Evolutionary conservation across 2,113 vertebrate species (phyloP).

Genomic region (Gopherus flavomarginatus): DNA sequence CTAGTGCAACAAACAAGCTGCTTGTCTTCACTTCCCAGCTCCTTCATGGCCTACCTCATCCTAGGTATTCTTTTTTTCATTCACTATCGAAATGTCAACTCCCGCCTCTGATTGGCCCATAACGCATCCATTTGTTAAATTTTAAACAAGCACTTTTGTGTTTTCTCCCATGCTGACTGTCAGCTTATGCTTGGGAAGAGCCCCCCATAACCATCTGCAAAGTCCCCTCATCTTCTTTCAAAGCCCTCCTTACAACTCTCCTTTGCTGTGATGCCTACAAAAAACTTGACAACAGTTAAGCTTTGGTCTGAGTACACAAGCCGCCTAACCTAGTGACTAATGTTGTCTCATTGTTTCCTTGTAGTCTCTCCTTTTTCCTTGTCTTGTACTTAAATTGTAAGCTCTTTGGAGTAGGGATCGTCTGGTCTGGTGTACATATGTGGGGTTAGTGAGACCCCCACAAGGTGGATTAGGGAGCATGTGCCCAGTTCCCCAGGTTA

Average conservation of each 20-base stretch:
- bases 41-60: background rate
- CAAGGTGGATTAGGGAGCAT: no score
- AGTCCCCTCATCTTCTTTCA: background rate
- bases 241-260: background rate
- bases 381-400: no score
- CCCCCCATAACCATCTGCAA: no score
- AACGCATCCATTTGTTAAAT: background rate
- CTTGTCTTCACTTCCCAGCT: background rate
- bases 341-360: background rate
- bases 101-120: background rate
- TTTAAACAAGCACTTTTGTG: background rate
- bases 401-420: no score
- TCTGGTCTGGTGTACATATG: no score
- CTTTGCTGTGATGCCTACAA: background rate
- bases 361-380: no score
- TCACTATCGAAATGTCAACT: background rate
- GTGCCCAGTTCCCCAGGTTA: no score
- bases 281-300: rapidly evolving
- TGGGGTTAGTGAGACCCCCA: no score
- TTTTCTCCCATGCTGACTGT: background rate
- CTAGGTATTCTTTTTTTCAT: background rate
- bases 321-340: background rate
- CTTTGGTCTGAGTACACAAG: no score
- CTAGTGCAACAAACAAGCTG: background rate
- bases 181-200: no score